Base-by-base conservation (phyloP, 23 tunicate species). In the Oikopleura albicans region DNA sequence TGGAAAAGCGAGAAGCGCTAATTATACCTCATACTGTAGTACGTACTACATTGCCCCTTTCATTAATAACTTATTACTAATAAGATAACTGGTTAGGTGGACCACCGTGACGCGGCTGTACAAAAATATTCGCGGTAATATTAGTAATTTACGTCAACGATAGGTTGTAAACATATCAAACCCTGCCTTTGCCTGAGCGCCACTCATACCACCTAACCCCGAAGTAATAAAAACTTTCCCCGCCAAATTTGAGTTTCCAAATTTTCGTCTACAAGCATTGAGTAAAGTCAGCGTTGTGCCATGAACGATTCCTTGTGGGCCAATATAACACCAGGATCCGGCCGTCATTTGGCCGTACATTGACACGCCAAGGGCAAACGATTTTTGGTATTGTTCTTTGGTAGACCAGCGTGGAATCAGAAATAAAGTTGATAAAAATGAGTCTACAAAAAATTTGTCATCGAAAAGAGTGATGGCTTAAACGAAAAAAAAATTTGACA, bases 261-360 rank as follows among this genome's bases (percentile, higher is more conserved):
- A 71, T 29, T 71, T 0, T 34, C 88, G 88, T n/a, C 98, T 85
- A 37, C 94, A 92, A 87, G 66, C 98, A 83, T 93, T 93, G 39
- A 93, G 85, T 1, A 93, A 85, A 40, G 98, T 93, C 40, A 93
- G 84, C 8, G 98, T 93, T 29, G 98, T 93, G 28, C 98, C 98
- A 59, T 93, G 98, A 39, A 93, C 98, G 37, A 93, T 93, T 40
- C 98, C 98, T 76, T 93, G 94, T 71, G 63, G 63, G 16, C 98
- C 98, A 56, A 93, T 93, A 85, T 93, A 93, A 86, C 98, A 93
- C 84, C 88, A 93, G 84, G 94, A 90, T 35, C 98, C 98, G 41
- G 98, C 98, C 27, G 98, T 93, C 98, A 93, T 93, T 75, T 93
- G 98, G 28, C 98, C 98, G 84, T 90, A 93, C 91, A 88, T 88